These are phyloP conservation scores for Tetrax tetrax DNA, from an alignment of 2,113 vertebrate species.

Conservation along the genomic window DNA sequence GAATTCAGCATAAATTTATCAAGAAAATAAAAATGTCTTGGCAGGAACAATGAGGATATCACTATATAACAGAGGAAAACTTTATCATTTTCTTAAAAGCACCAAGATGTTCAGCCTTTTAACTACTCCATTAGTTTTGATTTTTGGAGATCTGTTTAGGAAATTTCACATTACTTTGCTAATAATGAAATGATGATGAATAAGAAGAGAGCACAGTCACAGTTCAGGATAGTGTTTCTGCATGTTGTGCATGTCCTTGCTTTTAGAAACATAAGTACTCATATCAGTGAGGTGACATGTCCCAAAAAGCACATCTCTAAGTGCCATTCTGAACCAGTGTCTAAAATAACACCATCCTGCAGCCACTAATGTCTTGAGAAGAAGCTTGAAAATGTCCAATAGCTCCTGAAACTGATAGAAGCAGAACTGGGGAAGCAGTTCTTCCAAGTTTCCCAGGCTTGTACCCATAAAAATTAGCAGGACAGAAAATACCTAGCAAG, in stretches of 20 bases:
- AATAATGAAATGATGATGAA: neutral
- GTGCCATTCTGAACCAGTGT: neutral
- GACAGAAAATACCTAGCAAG: neutral
- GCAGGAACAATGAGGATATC: neutral
- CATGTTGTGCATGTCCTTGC: neutral
- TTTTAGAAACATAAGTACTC: neutral
- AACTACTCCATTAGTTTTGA: neutral
- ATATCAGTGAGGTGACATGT: neutral
- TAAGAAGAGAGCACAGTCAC: neutral
- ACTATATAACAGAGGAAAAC: neutral
- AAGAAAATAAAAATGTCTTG: neutral
- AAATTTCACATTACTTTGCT: neutral
- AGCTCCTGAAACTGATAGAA: neutral
- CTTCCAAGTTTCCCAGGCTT: neutral
- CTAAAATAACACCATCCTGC: neutral
- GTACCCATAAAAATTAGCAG: neutral
- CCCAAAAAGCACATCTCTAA: neutral
- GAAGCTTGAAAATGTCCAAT: neutral
- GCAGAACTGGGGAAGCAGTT: neutral
- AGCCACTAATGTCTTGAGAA: neutral
- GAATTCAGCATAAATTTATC: neutral
- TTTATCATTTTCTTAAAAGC: neutral
- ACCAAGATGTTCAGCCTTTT: neutral
- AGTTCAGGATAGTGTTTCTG: neutral
- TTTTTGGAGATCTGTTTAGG: neutral